Evolutionary conservation across 35 echinoderm and acorn worm genomes (phyloP), one percentile per base, ranked within the genome.

Genomic region (Apostichopus californicus): DNA sequence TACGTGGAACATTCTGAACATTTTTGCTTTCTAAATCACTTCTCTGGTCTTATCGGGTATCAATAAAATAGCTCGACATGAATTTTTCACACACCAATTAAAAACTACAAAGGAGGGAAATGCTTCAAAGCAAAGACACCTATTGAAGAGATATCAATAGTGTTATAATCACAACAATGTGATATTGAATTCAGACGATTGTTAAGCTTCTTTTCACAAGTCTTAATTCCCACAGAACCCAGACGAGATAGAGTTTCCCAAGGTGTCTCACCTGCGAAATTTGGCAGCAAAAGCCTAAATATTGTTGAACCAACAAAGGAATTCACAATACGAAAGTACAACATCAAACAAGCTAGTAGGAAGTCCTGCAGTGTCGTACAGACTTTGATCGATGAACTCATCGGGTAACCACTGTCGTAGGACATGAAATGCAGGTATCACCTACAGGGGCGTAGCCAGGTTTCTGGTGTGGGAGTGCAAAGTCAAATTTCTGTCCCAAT

Each of bases 21-120:
- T 83, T 83, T 55, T 55, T 83, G 55, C 34, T 53, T 55, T 53
- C 80, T 56, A 55, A 83, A 83, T 83, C 80, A 83, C 64, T 68
- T 68, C 11, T 68, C 64, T 14, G 11, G 11, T 68, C 11, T 68
- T 68, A 68, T 68, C 64, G 17, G 64, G 18, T 68, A 68, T 18
- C 64, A 14, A 68, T 68, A 68, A 75, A 18, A 75, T 7, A 20
- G 11, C 54, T 17, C 58, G 10, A 23, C 54, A 18, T 85, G 81
- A 85, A 61, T 85, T 85, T 85, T 85, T 75, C 71, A 75, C 71
- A 75, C 71, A 75, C 71, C 71, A 75, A 75, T 75, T 75, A 75
- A 20, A 75, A 75, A n/a, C 71, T 75, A 75, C 71, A 75, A 22
- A 75, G 71, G 15, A 20, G 11, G 14, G 71, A 61, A 75, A 75